Base-by-base conservation (phyloP, 2,113 vertebrate genomes). In the Seriola aureovittata region DNA sequence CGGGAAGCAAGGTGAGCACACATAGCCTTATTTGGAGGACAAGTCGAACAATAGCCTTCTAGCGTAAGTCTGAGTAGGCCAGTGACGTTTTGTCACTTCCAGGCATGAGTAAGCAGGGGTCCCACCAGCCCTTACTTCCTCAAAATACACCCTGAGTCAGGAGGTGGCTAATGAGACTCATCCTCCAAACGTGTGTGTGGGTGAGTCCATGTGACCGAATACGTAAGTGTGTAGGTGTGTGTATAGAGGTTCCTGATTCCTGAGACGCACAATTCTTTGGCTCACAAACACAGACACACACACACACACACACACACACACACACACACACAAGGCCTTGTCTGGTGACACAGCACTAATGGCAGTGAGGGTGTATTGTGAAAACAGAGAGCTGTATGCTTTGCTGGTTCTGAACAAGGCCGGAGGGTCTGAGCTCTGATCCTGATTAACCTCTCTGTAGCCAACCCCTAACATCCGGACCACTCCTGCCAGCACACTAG, bases 371-470 rank as follows among this genome's bases (percentile, higher is more conserved):
- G 50, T 25, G 55, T 91, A 85, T 91, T 93, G 86, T 92, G 88
- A 84, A 92, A 94, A 92, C 90, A 92, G 38, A 75, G 84, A 85
- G 82, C 76, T 70, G 75, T 73, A 87, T 81, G 91, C 88, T 91
- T 91, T 90, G 63, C 84, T 92, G 87, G 77, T 78, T 89, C 77
- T 64, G 91, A 91, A 91, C 91, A 92, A 91, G 76, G 79, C 85
- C 11, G 3, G 19, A 59, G 65, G 76, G 54, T 88, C 74, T 71
- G 73, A 78, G 75, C 71, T 81, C 71, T 88, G 85, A 90, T 86
- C 83, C 90, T 87, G 86, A 91, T 88, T 89, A 90, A 90, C 86
- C 89, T 88, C 59, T 86, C 38, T 42, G 66, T n/a, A 75, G 81
- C 60, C 68, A 68, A 71, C 73, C 81, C 60, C 63, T 63, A 75